These are phyloP conservation scores for Rhysida immarginata DNA, from an alignment of 1,140 invertebrate species.

Conservation along the genomic window DNA sequence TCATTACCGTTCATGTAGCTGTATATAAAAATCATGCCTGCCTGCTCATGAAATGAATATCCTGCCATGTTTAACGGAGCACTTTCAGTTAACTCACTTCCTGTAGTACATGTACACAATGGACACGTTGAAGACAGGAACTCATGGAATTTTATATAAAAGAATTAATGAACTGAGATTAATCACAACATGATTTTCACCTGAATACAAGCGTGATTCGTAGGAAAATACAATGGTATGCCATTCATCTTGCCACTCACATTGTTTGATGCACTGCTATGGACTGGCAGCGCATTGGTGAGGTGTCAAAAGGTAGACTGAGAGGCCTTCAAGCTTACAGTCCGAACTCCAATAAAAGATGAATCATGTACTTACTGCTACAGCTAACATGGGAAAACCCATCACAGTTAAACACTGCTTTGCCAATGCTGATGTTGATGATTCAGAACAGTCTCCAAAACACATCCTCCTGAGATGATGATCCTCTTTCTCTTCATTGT, in stretches of 20 bases:
- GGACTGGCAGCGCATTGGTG: not conserved
- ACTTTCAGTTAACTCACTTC: too few species aligned
- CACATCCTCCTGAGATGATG: not conserved
- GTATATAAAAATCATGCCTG: too few species aligned
- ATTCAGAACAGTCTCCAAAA: not conserved
- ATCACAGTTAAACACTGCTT: not conserved
- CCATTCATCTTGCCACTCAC: not conserved
- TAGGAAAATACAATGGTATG: not conserved
- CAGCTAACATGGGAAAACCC: not conserved
- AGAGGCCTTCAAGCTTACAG: not conserved
- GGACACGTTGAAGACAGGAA: too few species aligned
- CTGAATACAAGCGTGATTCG: not conserved
- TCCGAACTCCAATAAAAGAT: not conserved
- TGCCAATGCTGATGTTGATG: not conserved
- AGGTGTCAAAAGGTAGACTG: not conserved
- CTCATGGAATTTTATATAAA: too few species aligned
- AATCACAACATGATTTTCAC: not conserved
- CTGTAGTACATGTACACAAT: too few species aligned
- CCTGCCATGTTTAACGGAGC: too few species aligned
- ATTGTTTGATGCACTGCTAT: not conserved
- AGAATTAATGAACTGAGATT: too few species aligned
- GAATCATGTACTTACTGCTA: not conserved
- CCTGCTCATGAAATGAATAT: too few species aligned
- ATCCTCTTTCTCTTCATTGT: not conserved
- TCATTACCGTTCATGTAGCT: too few species aligned